These are phyloP conservation scores for Petaurus breviceps DNA, from an alignment of 2,113 vertebrate species.

Conservation along the genomic window DNA sequence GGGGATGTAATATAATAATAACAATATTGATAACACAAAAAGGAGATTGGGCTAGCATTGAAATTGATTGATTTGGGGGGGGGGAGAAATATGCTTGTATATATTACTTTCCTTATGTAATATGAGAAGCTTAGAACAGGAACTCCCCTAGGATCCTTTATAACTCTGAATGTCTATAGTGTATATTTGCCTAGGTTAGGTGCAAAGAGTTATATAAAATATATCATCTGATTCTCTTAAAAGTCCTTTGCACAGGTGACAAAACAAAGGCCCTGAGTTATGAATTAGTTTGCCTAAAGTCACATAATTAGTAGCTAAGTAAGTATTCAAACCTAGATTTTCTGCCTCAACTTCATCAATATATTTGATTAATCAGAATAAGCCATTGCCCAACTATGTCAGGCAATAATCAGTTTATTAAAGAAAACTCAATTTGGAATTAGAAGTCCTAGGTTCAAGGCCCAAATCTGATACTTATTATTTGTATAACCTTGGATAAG, in stretches of 20 bases:
- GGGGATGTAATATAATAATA: background rate
- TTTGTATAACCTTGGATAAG: background rate
- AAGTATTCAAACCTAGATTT: background rate
- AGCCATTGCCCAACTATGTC: background rate
- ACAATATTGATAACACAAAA: background rate
- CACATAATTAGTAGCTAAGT: background rate
- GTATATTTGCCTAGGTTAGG: background rate
- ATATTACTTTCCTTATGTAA: background rate
- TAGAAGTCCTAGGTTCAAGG: background rate
- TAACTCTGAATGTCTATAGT: background rate
- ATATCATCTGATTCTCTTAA: background rate
- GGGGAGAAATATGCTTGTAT: accelerated
- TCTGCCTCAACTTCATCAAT: background rate
- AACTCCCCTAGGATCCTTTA: background rate
- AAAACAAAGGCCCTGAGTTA: background rate
- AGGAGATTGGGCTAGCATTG: background rate
- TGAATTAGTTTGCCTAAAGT: background rate
- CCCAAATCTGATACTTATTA: background rate
- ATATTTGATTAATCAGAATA: background rate
- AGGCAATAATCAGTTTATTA: background rate
- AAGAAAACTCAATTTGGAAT: background rate
- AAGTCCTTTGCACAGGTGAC: background rate
- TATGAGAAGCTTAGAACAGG: background rate
- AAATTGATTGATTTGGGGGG: background rate
- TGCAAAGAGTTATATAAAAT: background rate